These are phyloP conservation scores for Strigamia maritima DNA, from an alignment of 2,888 invertebrate species.

Conservation along the genomic window DNA sequence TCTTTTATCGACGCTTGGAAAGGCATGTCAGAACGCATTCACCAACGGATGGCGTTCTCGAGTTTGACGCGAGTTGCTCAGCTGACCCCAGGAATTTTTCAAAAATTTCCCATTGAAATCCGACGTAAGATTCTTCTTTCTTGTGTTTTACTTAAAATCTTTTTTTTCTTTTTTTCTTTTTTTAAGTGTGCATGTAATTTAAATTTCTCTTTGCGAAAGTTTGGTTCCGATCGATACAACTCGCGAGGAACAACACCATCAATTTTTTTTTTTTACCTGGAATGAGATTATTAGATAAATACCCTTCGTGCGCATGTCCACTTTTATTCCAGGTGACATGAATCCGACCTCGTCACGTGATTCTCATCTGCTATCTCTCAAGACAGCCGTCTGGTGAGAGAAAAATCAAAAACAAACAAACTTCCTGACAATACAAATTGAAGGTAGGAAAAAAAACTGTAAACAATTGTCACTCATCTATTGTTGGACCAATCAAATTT, in stretches of 20 bases:
- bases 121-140: too few species aligned
- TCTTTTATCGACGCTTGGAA: conserved; percentile 4
- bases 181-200: neutral
- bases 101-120: neutral
- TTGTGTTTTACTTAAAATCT: neutral
- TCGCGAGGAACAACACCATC: neutral
- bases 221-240: neutral
- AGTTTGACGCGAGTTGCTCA: neutral
- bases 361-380: neutral
- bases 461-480: too few species aligned
- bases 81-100: neutral
- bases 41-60: neutral
- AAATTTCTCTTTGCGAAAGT: neutral
- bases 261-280: neutral
- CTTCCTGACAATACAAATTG: neutral
- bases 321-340: conserved; percentile 20
- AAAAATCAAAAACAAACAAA: neutral
- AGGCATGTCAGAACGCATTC: neutral
- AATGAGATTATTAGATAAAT: conserved; percentile 22
- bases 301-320: conserved; percentile 27
- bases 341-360: conserved; percentile 17
- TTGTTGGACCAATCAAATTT: too few species aligned
- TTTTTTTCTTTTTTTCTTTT: neutral
- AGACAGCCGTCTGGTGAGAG: conserved; percentile 6
- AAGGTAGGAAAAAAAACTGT: too few species aligned